Evolutionary conservation across 1,140 invertebrate genomes (phyloP), one percentile per base, ranked within the genome.

Genomic region (Rhopalosiphum maidis): DNA sequence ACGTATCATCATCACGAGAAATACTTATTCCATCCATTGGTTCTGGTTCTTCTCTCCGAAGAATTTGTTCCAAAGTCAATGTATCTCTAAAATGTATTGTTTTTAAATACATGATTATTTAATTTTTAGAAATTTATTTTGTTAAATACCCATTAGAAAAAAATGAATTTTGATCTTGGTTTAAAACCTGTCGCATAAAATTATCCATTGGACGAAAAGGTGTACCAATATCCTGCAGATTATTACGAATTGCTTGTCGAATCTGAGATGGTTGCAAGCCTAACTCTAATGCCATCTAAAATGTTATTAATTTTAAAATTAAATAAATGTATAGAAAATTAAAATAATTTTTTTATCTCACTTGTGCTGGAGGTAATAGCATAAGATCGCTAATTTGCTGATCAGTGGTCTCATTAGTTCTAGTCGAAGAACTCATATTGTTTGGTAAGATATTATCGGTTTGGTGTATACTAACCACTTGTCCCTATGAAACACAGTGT

Each of bases 181-280:
- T 85, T 54, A 93, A 93, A 41, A 93, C n/a, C n/a, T 93, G 91
- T 85, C 55, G 77, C 37, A 93, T 93, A 85, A 93, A 93, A 93
- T 11, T 54, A 83, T 93, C 91, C 23, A 41, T 54, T 48, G 96
- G 96, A 23, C 95, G 95, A 94, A 97, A 97, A 11, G 96, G 96
- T 90, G 95, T 94, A 37, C 97, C 96, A 46, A 96, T 96, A 93
- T 95, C 94, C 68, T 96, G 96, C 88, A 97, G 94, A 94, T 96
- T 95, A 86, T 96, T 95, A 82, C 96, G 95, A 11, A 97, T 95
- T 2, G 97, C 97, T 94, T 95, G 95, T 94, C 97, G 96, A 6
- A 98, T 96, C 89, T 96, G 95, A n/a, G 96, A 96, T 1, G 96
- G 96, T 94, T 97, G 96, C 41, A 98, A 95, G 2, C 97, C 97